Evolutionary conservation across 2,113 vertebrate species (phyloP).

Genomic region (Misgurnus anguillicaudatus): DNA sequence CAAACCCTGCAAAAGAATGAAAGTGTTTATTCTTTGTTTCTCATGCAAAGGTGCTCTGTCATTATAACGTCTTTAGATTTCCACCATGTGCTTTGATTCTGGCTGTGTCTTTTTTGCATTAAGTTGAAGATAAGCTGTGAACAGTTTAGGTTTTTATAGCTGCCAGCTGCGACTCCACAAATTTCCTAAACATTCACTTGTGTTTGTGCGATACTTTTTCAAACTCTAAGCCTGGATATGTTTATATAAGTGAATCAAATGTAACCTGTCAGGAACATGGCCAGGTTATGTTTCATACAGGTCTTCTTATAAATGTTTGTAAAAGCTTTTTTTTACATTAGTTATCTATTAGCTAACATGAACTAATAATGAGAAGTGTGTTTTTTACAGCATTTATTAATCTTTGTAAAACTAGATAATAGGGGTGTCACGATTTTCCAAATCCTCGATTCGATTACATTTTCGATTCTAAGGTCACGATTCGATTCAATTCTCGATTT

Average conservation of each 20-base stretch:
- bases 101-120: not conserved
- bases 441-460: no score
- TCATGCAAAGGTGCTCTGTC: constrained; percentile 27
- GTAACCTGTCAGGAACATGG: no score
- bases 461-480: no score
- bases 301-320: no score
- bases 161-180: not conserved
- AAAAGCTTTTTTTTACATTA: no score
- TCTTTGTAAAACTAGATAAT: no score
- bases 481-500: no score
- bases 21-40: constrained; percentile 5
- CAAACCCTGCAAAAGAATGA: not conserved
- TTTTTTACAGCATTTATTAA: no score
- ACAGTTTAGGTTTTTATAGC: not conserved
- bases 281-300: no score
- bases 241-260: not conserved
- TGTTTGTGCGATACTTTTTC: not conserved
- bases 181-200: not conserved
- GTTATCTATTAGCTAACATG: no score
- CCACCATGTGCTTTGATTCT: not conserved
- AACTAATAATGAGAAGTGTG: no score
- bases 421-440: no score
- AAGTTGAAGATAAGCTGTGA: constrained; percentile 10
- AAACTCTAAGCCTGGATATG: not conserved
- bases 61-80: constrained; percentile 18